Percentiles rank a stretch among this genome's conserved stretches.
Evolutionary conservation across 2,888 invertebrate species (phyloP).

Genomic region (Brachypterus glaber): DNA sequence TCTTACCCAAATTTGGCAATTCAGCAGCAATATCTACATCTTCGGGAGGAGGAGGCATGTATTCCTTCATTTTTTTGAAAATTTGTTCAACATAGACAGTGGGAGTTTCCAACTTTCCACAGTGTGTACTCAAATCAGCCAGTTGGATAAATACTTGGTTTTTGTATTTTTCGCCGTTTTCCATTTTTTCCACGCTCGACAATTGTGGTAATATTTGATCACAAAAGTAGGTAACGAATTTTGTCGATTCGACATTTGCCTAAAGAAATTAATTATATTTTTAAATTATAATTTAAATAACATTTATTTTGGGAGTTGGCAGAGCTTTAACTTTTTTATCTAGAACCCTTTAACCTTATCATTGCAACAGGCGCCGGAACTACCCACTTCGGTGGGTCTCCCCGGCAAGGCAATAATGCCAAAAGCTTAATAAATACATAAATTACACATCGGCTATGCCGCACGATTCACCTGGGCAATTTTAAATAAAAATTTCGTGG

Average conservation of each 20-base stretch:
- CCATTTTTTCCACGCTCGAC: slow-evolving; percentile 52
- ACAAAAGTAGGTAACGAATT: slow-evolving; percentile 76
- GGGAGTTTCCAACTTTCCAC: slow-evolving; percentile 66
- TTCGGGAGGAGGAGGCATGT: slow-evolving; percentile 79
- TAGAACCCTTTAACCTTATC: too few species aligned
- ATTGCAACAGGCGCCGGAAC: too few species aligned
- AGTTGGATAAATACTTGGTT: slow-evolving; percentile 76
- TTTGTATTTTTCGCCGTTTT: slow-evolving; percentile 54
- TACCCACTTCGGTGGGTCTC: too few species aligned
- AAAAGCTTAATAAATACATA: too few species aligned
- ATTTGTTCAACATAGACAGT: slow-evolving; percentile 65
- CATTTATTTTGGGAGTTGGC: too few species aligned
- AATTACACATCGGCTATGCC: too few species aligned
- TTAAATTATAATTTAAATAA: too few species aligned
- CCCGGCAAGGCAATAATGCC: too few species aligned
- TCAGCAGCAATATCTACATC: slow-evolving; percentile 50
- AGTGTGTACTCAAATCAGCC: slow-evolving; percentile 73
- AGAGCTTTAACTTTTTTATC: too few species aligned
- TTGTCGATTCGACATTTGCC: slow-evolving; percentile 77
- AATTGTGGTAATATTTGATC: slow-evolving; percentile 71
- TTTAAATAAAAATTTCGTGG: too few species aligned
- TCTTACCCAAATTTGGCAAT: slow-evolving; percentile 74
- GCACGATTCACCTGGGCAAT: too few species aligned
- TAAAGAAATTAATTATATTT: too few species aligned
- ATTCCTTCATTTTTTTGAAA: slow-evolving; percentile 68